phyloP scores from a whole-genome alignment of 2,797 vertebrate species.

The Hephaestus fuliginosus region DNA sequence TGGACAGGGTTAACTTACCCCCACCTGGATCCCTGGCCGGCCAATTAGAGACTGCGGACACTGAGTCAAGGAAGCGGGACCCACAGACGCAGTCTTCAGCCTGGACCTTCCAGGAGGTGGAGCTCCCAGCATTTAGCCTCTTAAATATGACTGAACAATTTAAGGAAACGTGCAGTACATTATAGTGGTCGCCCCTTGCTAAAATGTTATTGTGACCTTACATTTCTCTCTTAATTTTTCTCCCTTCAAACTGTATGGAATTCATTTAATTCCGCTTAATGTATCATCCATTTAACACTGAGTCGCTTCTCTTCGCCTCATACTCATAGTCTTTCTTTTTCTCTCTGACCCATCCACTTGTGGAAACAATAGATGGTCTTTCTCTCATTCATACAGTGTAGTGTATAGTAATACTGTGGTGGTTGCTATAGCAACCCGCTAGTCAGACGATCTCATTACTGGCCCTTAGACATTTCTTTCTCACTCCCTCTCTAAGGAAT shows the following conservation, averaged over 20 bases:
- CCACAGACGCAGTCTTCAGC: neutral
- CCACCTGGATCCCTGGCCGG: slow-evolving; percentile 58
- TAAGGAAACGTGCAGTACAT: slow-evolving; percentile 13
- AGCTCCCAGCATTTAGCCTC: slow-evolving; percentile 27
- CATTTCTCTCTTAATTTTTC: slow-evolving; percentile 33
- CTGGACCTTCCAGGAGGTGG: slow-evolving; percentile 36
- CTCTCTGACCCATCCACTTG: slow-evolving; percentile 80
- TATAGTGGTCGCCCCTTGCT: slow-evolving; percentile 1
- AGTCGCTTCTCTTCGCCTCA: slow-evolving; percentile 58
- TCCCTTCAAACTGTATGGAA: slow-evolving; percentile 28
- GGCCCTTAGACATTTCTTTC: slow-evolving; percentile 95
- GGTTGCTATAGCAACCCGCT: slow-evolving; percentile 92
- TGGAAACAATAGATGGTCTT: slow-evolving; percentile 84
- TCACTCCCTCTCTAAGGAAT: slow-evolving; percentile 89
- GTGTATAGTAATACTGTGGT: slow-evolving; percentile 93
- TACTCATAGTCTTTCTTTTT: slow-evolving; percentile 56
- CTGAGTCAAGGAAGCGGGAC: slow-evolving; percentile 22
- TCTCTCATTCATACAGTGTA: slow-evolving; percentile 94
- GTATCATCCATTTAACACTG: slow-evolving; percentile 64
- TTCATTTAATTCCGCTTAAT: slow-evolving; percentile 65
- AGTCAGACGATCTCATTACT: slow-evolving; percentile 98
- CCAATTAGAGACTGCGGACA: slow-evolving; percentile 52
- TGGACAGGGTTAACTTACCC: slow-evolving; percentile 44
- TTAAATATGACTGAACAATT: slow-evolving; percentile 39
- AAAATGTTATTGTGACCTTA: slow-evolving; percentile 31